Evolutionary conservation across 1,140 invertebrate species (phyloP).

Genomic region (Pseudomyrmex flavicornis): DNA sequence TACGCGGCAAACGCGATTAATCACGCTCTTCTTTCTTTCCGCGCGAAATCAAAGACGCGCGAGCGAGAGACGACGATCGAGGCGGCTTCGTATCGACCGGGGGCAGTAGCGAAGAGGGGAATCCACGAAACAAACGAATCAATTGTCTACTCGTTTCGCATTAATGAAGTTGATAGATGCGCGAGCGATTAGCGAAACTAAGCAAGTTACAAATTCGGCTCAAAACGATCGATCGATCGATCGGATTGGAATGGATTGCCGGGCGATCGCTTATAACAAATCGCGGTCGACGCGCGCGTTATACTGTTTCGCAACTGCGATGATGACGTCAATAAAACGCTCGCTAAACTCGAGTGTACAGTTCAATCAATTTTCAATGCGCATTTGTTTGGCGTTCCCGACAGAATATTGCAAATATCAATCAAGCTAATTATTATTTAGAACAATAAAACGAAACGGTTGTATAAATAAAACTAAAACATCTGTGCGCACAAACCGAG

Average conservation of each 20-base stretch:
- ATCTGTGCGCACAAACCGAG: slow-evolving; percentile 4
- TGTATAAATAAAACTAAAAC: not conserved
- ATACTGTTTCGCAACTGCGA: slow-evolving; percentile 31
- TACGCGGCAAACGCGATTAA: slow-evolving; percentile 57
- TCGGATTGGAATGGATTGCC: slow-evolving; percentile 17
- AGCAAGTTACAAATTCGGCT: not conserved
- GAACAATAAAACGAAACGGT: not conserved
- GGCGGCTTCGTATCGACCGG: not conserved
- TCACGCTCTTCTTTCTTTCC: slow-evolving; percentile 39
- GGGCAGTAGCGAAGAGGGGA: too few relatives aligned
- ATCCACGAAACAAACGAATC: not conserved
- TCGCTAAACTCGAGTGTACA: not conserved
- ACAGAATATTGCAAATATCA: slow-evolving; percentile 4
- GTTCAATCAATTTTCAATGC: slow-evolving; percentile 40
- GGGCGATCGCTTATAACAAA: slow-evolving; percentile 3
- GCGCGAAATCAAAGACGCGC: slow-evolving; percentile 24
- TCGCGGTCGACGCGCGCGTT: not conserved
- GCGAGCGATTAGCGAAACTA: slow-evolving; percentile 36
- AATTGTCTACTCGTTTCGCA: slow-evolving; percentile 29
- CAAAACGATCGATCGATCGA: slow-evolving; percentile 2
- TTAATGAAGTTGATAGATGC: slow-evolving; percentile 27
- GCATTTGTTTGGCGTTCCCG: slow-evolving; percentile 1
- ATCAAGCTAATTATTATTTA: slow-evolving; percentile 16
- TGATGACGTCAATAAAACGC: slow-evolving; percentile 42
- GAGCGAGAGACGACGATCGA: not conserved